These are phyloP conservation scores for Cistogaster globosa DNA, from an alignment of 2,888 invertebrate species.

Conservation along the genomic window DNA sequence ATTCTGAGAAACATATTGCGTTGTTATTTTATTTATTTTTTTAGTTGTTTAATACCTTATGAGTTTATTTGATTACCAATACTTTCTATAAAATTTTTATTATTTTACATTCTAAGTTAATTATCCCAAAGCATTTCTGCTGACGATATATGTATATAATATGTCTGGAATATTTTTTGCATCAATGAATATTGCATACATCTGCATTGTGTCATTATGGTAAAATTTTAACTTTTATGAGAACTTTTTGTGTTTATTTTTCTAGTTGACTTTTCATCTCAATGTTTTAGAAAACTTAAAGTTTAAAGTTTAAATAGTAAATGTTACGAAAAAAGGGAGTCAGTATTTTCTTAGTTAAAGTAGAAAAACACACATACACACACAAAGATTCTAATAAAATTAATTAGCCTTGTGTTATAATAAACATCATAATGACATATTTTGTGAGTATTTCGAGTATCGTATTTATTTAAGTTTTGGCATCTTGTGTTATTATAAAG, in stretches of 20 bases:
- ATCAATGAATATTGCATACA: constrained; percentile 51
- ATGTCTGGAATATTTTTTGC: not conserved
- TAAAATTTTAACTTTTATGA: constrained; percentile 48
- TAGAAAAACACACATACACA: not conserved
- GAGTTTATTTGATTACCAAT: too few species aligned
- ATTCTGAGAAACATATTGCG: too few species aligned
- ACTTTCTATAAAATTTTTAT: too few species aligned
- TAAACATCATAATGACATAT: constrained; percentile 73
- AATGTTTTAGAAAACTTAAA: not conserved
- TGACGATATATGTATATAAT: not conserved
- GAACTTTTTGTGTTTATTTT: not conserved
- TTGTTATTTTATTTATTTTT: too few species aligned
- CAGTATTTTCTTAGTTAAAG: not conserved
- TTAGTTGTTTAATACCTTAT: too few species aligned
- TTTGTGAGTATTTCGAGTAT: constrained; percentile 38
- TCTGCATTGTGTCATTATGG: constrained; percentile 61
- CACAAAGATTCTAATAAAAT: constrained; percentile 78
- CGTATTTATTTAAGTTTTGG: constrained; percentile 22
- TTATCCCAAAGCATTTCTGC: not conserved
- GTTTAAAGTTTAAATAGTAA: not conserved
- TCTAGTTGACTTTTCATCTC: constrained; percentile 4
- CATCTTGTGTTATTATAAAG: constrained; percentile 53
- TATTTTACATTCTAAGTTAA: not conserved
- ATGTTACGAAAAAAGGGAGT: not conserved
- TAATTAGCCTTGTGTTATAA: constrained; percentile 79